Conservation (phyloP, 2,888 invertebrate species). For the Leptinotarsa rubiginosa region DNA sequence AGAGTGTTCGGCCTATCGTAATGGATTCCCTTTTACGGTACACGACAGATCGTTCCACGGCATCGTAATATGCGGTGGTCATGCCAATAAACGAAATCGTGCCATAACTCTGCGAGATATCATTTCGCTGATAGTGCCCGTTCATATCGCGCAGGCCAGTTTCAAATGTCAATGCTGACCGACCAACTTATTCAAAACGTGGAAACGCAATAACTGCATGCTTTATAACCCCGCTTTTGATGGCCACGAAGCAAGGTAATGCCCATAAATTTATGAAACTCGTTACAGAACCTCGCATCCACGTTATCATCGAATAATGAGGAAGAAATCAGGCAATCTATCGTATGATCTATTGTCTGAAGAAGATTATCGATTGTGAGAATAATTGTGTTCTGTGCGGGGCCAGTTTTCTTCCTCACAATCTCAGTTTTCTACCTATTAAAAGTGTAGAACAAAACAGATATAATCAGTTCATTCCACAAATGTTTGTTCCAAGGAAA, state of each 20-base stretch:
- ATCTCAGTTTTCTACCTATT: too few species aligned
- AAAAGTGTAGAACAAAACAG: too few species aligned
- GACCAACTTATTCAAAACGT: conserved; percentile 27
- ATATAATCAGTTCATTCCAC: too few species aligned
- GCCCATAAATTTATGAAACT: conserved; percentile 40
- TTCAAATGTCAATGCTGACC: conserved; percentile 25
- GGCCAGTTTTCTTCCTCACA: too few species aligned
- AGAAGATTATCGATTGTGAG: too few species aligned
- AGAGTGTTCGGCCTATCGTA: background rate
- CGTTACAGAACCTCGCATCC: conserved; percentile 10
- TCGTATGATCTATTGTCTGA: conserved; percentile 8
- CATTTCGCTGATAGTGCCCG: conserved; percentile 19
- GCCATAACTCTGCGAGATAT: conserved; percentile 18
- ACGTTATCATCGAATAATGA: conserved; percentile 47
- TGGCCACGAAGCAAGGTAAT: conserved; percentile 17
- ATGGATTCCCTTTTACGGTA: conserved; percentile 1
- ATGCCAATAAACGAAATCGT: conserved; percentile 23
- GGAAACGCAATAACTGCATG: conserved; percentile 29
- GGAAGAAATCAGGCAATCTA: conserved; percentile 45
- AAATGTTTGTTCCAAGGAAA: too few species aligned
- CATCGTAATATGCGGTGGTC: conserved; percentile 14
- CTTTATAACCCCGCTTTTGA: conserved; percentile 29
- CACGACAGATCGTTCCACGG: conserved; percentile 1
- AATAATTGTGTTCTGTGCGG: too few species aligned
- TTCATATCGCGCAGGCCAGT: conserved; percentile 19